Percentiles rank a stretch among this genome's conserved stretches.
Conservation (phyloP, 2,888 invertebrate species). For the Notocelia uddmanniana region DNA sequence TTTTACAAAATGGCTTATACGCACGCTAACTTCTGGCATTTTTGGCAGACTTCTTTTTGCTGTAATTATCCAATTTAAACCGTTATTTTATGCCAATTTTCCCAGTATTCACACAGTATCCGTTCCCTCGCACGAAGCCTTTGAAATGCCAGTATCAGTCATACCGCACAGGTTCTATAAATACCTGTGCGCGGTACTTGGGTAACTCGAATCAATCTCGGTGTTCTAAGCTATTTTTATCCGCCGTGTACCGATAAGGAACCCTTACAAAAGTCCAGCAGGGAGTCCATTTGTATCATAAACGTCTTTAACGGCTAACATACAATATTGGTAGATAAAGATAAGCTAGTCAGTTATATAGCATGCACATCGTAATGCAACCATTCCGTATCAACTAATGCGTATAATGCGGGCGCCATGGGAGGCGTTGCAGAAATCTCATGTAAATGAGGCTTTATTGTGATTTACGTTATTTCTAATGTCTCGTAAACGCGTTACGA, state of each 20-base stretch:
- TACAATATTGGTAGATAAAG: no score
- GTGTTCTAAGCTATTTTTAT: slow-evolving; percentile 21
- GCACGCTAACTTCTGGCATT: slow-evolving; percentile 16
- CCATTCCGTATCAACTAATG: no score
- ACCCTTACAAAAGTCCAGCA: slow-evolving; percentile 15
- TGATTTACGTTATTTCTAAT: no score
- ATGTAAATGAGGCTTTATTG: no score
- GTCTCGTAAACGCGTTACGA: no score
- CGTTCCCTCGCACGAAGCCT: slow-evolving; percentile 36
- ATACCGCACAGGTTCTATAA: slow-evolving; percentile 38
- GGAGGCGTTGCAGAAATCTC: no score
- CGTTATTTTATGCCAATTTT: slow-evolving; percentile 31
- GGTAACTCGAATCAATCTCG: slow-evolving; percentile 38
- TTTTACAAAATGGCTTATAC: background rate
- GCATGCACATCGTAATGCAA: no score
- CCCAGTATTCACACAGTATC: slow-evolving; percentile 18
- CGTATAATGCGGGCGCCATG: no score
- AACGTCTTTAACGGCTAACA: background rate
- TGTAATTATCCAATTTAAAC: slow-evolving; percentile 24
- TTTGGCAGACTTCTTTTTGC: background rate
- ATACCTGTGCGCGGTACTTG: slow-evolving; percentile 34
- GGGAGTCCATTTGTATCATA: slow-evolving; percentile 6
- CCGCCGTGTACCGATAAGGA: slow-evolving; percentile 17
- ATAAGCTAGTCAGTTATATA: no score
- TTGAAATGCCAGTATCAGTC: slow-evolving; percentile 37